Evolutionary conservation across 2,113 vertebrate species (phyloP).

Genomic region (Taxidea taxus): DNA sequence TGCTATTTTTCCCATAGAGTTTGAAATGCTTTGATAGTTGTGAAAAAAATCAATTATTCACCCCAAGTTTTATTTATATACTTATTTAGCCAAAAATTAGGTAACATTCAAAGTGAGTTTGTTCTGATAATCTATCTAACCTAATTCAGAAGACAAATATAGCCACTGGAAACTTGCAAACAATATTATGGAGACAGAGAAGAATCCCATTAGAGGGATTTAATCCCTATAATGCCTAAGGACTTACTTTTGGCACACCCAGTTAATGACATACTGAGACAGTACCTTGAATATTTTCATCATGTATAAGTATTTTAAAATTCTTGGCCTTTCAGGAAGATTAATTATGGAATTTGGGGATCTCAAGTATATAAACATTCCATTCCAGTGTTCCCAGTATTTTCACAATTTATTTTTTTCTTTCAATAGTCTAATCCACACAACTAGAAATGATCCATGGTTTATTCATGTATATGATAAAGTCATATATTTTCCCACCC

Average conservation of each 20-base stretch:
- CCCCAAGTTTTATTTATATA: neutral
- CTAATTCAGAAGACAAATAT: neutral
- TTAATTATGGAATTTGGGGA: neutral
- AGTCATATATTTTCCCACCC: neutral
- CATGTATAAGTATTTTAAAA: constrained; percentile 9
- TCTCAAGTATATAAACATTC: neutral
- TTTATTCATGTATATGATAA: neutral
- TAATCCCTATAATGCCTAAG: neutral
- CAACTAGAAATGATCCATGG: neutral
- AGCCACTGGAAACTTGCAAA: neutral
- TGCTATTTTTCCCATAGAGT: neutral
- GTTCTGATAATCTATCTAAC: neutral
- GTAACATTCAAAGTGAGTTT: constrained; percentile 25
- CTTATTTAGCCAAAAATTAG: neutral
- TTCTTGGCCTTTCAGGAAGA: neutral
- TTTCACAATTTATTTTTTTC: constrained; percentile 38
- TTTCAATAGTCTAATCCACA: neutral
- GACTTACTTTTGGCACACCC: neutral
- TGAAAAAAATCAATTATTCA: neutral
- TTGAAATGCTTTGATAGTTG: neutral
- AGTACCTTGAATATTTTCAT: neutral
- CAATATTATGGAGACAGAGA: neutral
- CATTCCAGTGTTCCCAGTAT: neutral
- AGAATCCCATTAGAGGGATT: neutral
- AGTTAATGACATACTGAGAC: neutral